phyloP scores from a whole-genome alignment of 2,797 vertebrate genomes.

The Geotrypetes seraphini region DNA sequence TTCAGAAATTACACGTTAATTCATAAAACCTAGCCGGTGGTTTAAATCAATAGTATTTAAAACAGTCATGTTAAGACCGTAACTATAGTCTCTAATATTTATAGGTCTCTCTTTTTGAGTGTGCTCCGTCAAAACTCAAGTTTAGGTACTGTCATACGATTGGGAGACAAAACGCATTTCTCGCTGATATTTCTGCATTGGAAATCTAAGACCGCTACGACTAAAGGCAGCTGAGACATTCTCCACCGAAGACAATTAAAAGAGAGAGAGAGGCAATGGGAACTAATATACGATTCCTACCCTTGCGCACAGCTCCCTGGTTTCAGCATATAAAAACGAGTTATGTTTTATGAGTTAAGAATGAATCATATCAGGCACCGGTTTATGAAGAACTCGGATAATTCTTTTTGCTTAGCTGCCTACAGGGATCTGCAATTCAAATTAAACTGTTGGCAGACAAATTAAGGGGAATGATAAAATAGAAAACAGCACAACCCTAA shows the following conservation, averaged over 20 bases:
- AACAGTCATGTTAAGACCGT: conserved; percentile 70
- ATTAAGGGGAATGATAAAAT: conserved; percentile 48
- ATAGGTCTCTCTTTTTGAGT: conserved; percentile 47
- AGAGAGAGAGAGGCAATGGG: conserved; percentile 25
- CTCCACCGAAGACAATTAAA: conserved; percentile 42
- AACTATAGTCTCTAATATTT: conserved; percentile 59
- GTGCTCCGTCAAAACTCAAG: conserved; percentile 52
- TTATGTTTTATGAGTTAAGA: conserved; percentile 52
- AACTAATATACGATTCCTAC: no score
- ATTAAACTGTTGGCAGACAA: conserved; percentile 53
- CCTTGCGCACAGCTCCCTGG: conserved; percentile 42
- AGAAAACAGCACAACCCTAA: conserved; percentile 28
- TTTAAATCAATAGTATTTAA: conserved; percentile 78
- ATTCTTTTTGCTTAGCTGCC: conserved; percentile 50
- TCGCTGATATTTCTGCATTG: conserved; percentile 28
- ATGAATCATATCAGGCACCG: conserved; percentile 52
- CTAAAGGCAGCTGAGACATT: conserved; percentile 34
- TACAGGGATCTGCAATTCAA: conserved; percentile 54
- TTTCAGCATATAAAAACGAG: conserved; percentile 43
- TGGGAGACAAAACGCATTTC: no score
- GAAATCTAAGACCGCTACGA: conserved; percentile 23
- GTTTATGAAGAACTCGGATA: conserved; percentile 52
- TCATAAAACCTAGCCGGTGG: conserved; percentile 67
- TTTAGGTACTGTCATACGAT: conserved; percentile 31
- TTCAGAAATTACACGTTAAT: conserved; percentile 65